These are phyloP conservation scores for Drosophila chauvacae DNA, from an alignment of 1,140 invertebrate genomes.

Conservation along the genomic window DNA sequence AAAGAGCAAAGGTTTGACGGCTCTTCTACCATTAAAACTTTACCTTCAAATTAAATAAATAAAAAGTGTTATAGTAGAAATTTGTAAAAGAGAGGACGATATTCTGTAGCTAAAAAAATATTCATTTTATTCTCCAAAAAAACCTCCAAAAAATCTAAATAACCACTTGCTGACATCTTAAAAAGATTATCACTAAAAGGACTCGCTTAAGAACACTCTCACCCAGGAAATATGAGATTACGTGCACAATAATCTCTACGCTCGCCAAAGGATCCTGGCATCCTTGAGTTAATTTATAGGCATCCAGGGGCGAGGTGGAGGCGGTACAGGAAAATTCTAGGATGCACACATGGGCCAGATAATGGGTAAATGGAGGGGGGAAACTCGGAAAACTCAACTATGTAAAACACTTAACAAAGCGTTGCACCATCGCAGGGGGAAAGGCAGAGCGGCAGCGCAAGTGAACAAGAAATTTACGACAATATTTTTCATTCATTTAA, in stretches of 20 bases:
- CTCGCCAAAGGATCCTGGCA: slow-evolving; percentile 13
- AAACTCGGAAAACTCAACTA: slow-evolving; percentile 41
- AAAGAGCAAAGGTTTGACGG: background rate
- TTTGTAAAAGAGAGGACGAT: background rate
- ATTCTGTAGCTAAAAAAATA: background rate
- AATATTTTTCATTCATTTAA: slow-evolving; percentile 83
- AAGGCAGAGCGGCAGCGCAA: slow-evolving; percentile 30
- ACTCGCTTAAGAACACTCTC: background rate
- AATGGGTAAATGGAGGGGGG: slow-evolving; percentile 14
- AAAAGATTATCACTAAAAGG: slow-evolving; percentile 1
- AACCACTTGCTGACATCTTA: slow-evolving; percentile 37
- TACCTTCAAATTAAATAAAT: too few relatives aligned
- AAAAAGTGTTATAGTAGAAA: too few relatives aligned
- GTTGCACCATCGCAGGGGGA: slow-evolving; percentile 57
- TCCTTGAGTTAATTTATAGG: slow-evolving; percentile 55
- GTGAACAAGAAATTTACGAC: slow-evolving; percentile 71
- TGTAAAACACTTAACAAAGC: slow-evolving; percentile 76
- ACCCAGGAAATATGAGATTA: slow-evolving; percentile 12
- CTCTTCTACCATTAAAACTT: too few relatives aligned
- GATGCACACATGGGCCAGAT: slow-evolving; percentile 32
- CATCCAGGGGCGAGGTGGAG: slow-evolving; percentile 16
- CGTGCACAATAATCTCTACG: slow-evolving; percentile 14
- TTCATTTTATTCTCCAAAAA: background rate
- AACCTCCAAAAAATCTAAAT: background rate
- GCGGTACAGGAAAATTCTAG: slow-evolving; percentile 2